phyloP scores from a whole-genome alignment of 2,797 vertebrate genomes.

The Thaleichthys pacificus region DNA sequence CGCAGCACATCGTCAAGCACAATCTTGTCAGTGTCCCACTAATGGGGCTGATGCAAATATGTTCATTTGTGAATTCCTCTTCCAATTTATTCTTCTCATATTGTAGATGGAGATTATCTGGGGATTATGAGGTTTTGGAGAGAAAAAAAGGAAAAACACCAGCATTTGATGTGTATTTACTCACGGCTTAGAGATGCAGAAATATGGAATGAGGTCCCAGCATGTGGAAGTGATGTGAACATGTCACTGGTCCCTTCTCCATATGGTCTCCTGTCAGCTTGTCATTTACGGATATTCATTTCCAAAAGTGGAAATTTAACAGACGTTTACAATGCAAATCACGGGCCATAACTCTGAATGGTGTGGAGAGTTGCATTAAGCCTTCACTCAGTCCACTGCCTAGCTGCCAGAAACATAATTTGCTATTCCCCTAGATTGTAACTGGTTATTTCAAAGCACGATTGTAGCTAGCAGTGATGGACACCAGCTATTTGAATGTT shows the following conservation, averaged over 20 bases:
- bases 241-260: slow-evolving; percentile 24
- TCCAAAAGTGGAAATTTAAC: slow-evolving; percentile 74
- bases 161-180: slow-evolving; percentile 73
- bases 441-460: slow-evolving; percentile 55
- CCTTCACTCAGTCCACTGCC: slow-evolving; percentile 62
- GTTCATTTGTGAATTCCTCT: slow-evolving; percentile 68
- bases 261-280: slow-evolving; percentile 62
- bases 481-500: slow-evolving; percentile 51
- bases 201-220: slow-evolving; percentile 70
- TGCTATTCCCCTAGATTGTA: slow-evolving; percentile 55
- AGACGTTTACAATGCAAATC: slow-evolving; percentile 77
- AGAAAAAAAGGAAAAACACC: slow-evolving; percentile 51
- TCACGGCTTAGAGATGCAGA: slow-evolving; percentile 66
- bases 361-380: slow-evolving; percentile 68
- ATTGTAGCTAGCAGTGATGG: slow-evolving; percentile 55
- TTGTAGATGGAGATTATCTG: slow-evolving; percentile 78
- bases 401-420: slow-evolving; percentile 55
- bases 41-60: slow-evolving; percentile 79
- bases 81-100: slow-evolving; percentile 44
- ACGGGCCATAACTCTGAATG: slow-evolving; percentile 65
- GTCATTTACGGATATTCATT: slow-evolving; percentile 71
- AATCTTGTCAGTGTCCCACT: slow-evolving; percentile 64
- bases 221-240: slow-evolving; percentile 48
- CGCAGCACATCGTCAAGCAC: slow-evolving; percentile 43
- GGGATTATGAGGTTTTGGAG: slow-evolving; percentile 68